These are phyloP conservation scores for Polydrusus tereticollis DNA, from an alignment of 2,888 invertebrate genomes.

Conservation along the genomic window DNA sequence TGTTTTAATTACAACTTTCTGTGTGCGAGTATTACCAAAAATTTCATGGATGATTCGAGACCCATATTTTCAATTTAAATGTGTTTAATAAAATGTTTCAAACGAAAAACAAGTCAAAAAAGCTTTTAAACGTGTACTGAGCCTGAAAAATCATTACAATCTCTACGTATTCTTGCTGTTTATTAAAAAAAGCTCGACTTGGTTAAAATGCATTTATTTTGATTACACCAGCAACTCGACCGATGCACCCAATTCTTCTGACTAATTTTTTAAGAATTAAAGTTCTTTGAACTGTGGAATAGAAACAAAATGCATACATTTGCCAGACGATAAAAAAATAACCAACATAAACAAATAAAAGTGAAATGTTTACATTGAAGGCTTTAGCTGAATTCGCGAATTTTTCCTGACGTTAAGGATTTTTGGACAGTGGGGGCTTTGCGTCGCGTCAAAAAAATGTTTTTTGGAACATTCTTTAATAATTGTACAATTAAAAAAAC, in stretches of 20 bases:
- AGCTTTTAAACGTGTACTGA: too few species aligned
- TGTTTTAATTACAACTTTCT: background rate
- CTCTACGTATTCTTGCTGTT: background rate
- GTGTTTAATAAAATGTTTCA: too few species aligned
- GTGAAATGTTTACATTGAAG: background rate
- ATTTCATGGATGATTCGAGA: too few species aligned
- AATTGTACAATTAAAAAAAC: too few species aligned
- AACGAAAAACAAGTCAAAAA: too few species aligned
- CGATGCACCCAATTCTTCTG: constrained; percentile 23
- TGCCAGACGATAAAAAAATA: constrained; percentile 28
- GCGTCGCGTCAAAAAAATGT: too few species aligned
- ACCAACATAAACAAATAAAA: constrained; percentile 27
- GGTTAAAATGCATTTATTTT: background rate
- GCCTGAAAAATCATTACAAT: background rate
- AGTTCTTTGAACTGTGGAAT: constrained; percentile 34
- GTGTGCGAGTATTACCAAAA: too few species aligned
- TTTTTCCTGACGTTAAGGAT: background rate
- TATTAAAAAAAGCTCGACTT: background rate
- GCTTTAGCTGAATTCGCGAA: background rate
- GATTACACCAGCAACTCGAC: background rate
- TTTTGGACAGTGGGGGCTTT: background rate
- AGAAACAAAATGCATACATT: constrained; percentile 20
- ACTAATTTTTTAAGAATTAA: constrained; percentile 16
- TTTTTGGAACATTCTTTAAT: too few species aligned
- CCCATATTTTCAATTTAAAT: too few species aligned